phyloP scores from a whole-genome alignment of 2,888 invertebrate species.

The Monopis laevigella region DNA sequence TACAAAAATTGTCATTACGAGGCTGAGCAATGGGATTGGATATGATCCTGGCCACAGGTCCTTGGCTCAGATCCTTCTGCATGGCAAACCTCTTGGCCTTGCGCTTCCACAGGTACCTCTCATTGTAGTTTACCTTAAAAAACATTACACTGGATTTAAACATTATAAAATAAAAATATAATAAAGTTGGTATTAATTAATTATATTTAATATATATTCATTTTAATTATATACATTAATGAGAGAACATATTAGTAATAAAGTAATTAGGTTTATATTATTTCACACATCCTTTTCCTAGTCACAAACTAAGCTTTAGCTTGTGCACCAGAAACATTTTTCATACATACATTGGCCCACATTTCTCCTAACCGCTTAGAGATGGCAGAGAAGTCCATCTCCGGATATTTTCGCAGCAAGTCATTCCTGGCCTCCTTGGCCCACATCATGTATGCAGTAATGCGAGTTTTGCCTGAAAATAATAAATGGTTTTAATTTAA shows the following conservation, averaged over 20 bases:
- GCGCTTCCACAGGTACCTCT: constrained; percentile 81
- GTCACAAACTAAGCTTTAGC: too few species aligned
- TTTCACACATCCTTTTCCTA: too few species aligned
- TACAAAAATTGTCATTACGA: neutral
- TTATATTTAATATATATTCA: too few species aligned
- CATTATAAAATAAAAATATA: too few species aligned
- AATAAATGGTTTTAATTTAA: too few species aligned
- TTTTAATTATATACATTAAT: too few species aligned
- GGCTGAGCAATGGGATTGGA: too few species aligned
- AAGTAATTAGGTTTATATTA: too few species aligned
- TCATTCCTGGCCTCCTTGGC: constrained; percentile 83
- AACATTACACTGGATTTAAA: too few species aligned
- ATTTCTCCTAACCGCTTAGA: constrained; percentile 87
- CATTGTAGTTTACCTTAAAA: constrained; percentile 65
- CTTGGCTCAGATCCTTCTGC: constrained; percentile 44
- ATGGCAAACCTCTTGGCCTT: constrained; percentile 76
- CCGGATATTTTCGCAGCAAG: constrained; percentile 75
- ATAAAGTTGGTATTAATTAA: too few species aligned
- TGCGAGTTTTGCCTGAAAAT: constrained; percentile 70
- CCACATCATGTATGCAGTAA: constrained; percentile 93
- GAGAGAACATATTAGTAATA: too few species aligned
- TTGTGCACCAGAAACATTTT: too few species aligned
- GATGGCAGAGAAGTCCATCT: constrained; percentile 84
- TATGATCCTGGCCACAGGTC: constrained; percentile 37
- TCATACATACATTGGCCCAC: constrained; percentile 83